Base-by-base conservation (phyloP, 2,113 vertebrate genomes). In the Cinclus cinclus region DNA sequence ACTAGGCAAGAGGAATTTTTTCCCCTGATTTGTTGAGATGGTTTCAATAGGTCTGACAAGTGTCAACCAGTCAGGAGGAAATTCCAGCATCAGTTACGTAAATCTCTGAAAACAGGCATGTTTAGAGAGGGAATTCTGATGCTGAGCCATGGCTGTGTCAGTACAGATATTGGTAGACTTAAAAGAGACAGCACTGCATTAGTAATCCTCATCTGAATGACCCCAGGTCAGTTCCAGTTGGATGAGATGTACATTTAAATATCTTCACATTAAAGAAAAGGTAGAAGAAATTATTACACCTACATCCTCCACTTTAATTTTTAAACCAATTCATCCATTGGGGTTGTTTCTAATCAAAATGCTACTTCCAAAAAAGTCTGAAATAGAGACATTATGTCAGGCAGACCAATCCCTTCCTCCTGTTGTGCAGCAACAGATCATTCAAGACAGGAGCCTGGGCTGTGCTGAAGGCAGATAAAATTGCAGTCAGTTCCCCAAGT, bases 61-160 rank as follows among this genome's bases (percentile, higher is more conserved):
- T 69, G 46, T 92, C 50, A 94, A 87, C 78, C 70, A 88, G 92
- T 94, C 85, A 83, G 67, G 47, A 97, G 87, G 69, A 79, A 92
- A 91, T 94, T 84, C 65, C 81, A 94, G 68, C 50, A 90, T 49
- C 70, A 95, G 49, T 79, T 96, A 80, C 81, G 96, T 89, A 87
- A 94, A 78, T 31, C 11, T 55, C 39, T 63, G 47, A 93, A 96
- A 79, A 76, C 39, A 78, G 24, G 59, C 24, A 1, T 81, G 50
- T 92, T 71, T 84, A 47, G 47, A 67, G 76, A 90, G 67, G 60
- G 68, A 95, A 74, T 55, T 60, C 49, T 93, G 83, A 69, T 44
- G 53, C 41, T 41, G 55, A 76, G 60, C 56, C 39, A 69, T 9
- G 42, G 63, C 27, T 76, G 11, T 76, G 81, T 84, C 88, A 37